These are phyloP conservation scores for Nannoperca australis DNA, from an alignment of 2,797 vertebrate species.

Conservation along the genomic window DNA sequence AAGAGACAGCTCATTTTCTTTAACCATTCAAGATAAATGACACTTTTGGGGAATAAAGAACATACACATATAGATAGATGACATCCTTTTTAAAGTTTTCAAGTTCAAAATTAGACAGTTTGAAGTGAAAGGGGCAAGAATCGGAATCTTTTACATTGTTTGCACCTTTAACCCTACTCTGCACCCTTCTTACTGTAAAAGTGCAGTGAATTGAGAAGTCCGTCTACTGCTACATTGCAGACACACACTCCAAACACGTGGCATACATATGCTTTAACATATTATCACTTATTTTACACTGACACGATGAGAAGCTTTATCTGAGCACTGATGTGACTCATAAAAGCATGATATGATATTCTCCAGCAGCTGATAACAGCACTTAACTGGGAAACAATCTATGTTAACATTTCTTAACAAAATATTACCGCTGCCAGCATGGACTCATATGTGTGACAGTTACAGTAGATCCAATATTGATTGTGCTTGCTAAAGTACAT, in stretches of 20 bases:
- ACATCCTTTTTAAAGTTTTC: not conserved
- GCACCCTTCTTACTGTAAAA: not conserved
- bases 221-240: not conserved
- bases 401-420: slow-evolving; percentile 5
- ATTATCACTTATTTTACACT: not conserved
- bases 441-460: slow-evolving; percentile 14
- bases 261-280: not conserved
- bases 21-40: slow-evolving; percentile 13
- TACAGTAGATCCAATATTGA: slow-evolving; percentile 15
- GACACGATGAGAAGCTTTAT: slow-evolving; percentile 5
- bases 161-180: not conserved
- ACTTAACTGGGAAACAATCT: slow-evolving; percentile 8
- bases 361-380: slow-evolving; percentile 1
- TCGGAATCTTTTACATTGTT: slow-evolving; percentile 2
- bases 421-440: not conserved
- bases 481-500: slow-evolving; percentile 17
- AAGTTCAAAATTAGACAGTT: slow-evolving; percentile 8
- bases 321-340: not conserved
- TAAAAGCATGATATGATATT: slow-evolving; percentile 9
- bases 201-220: not conserved
- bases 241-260: not conserved
- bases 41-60: not conserved
- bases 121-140: slow-evolving; percentile 8
- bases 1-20: slow-evolving; percentile 55
- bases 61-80: slow-evolving; percentile 23